A percentile compares a stretch with the other conserved stretches of the same genome.
phyloP scores from a whole-genome alignment of 37 sponge, comb jelly and placozoan genomes.

The Hexactinellida sp. region DNA sequence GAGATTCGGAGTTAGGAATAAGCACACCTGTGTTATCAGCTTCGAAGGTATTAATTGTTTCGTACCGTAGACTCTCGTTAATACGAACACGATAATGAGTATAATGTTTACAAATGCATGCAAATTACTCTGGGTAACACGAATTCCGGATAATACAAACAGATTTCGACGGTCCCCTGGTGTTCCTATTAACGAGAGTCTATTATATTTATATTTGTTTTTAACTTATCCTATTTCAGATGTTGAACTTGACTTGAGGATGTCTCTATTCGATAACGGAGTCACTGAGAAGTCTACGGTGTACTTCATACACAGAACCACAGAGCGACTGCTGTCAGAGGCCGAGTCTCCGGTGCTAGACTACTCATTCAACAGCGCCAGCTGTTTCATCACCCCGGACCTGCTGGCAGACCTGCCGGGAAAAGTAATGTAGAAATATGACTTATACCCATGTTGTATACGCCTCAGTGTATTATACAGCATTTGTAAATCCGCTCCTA shows the following conservation, averaged over 20 bases:
- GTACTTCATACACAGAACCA: neutral
- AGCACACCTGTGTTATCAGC: slow-evolving; percentile 32
- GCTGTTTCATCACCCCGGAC: neutral
- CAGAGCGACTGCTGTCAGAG: neutral
- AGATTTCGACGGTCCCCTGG: too few species aligned
- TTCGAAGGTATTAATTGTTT: slow-evolving; percentile 47
- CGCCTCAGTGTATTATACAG: too few species aligned
- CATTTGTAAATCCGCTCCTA: too few species aligned
- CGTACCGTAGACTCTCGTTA: too few species aligned
- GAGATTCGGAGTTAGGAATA: slow-evolving; percentile 55
- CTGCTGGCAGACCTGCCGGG: neutral
- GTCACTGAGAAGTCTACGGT: neutral
- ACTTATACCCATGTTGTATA: neutral
- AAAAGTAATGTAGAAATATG: neutral
- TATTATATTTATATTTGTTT: neutral
- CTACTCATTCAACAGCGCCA: neutral
- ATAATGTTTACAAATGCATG: too few species aligned
- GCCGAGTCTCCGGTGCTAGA: neutral
- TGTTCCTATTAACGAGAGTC: too few species aligned
- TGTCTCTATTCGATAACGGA: slow-evolving; percentile 7
- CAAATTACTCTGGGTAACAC: too few species aligned
- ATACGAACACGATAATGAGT: too few species aligned
- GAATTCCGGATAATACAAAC: too few species aligned
- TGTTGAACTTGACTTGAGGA: neutral
- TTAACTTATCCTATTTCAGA: neutral